Conservation (phyloP, 2,113 vertebrate species). For the Felis chaus region DNA sequence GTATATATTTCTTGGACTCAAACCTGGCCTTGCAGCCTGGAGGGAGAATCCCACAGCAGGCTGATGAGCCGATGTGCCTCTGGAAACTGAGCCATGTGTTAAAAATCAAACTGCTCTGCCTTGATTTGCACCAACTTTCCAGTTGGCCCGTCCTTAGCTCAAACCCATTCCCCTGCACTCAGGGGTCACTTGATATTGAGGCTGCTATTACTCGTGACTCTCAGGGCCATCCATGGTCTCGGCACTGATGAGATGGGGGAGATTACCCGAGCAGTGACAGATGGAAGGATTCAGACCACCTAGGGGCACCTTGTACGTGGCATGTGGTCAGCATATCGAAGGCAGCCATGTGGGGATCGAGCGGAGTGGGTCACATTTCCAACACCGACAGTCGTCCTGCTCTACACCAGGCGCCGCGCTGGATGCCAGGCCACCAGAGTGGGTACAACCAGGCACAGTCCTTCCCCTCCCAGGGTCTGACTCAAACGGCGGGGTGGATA, state of each 20-base stretch:
- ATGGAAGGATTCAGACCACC: not conserved
- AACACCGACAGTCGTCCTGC: not conserved
- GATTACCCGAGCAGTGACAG: not conserved
- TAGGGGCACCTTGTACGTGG: not conserved
- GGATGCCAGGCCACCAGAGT: fast-evolving
- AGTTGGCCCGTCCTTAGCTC: not conserved
- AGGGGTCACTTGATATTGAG: not conserved
- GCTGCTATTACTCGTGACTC: not conserved
- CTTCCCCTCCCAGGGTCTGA: no score
- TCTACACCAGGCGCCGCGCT: fast-evolving
- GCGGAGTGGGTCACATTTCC: fast-evolving
- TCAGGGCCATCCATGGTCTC: not conserved
- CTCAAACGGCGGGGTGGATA: not conserved
- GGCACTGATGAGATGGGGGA: no score
- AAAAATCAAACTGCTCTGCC: not conserved
- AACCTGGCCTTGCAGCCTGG: not conserved
- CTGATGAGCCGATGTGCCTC: conserved; percentile 32
- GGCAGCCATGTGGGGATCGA: fast-evolving
- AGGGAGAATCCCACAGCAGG: conserved; percentile 16
- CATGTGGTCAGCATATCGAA: fast-evolving
- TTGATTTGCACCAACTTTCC: not conserved
- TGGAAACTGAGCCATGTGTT: conserved; percentile 30
- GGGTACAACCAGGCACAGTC: no score
- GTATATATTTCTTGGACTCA: conserved; percentile 60
- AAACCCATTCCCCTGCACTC: not conserved